Evolutionary conservation across 2,888 invertebrate species (phyloP).

Genomic region (Heliconius charithonia): DNA sequence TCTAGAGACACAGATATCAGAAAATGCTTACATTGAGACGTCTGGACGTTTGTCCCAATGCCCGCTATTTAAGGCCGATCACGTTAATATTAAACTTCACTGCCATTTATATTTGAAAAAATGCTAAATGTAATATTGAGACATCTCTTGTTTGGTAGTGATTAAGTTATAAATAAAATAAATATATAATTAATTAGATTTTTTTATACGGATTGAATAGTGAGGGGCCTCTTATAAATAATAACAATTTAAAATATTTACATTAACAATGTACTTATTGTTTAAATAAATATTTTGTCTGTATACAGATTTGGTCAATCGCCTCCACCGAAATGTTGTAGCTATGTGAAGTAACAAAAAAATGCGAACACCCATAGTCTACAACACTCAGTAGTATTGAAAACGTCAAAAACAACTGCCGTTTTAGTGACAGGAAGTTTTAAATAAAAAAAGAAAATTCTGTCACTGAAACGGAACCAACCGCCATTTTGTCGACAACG

Average conservation of each 20-base stretch:
- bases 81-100: slow-evolving; percentile 16
- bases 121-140: not conserved
- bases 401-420: slow-evolving; percentile 17
- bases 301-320: slow-evolving; percentile 39
- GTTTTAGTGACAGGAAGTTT: not conserved
- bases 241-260: slow-evolving; percentile 40
- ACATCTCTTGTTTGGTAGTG: not conserved
- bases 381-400: slow-evolving; percentile 20
- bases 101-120: slow-evolving; percentile 1
- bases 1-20: slow-evolving; percentile 18
- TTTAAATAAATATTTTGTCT: slow-evolving; percentile 38
- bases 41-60: slow-evolving; percentile 28
- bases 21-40: slow-evolving; percentile 24
- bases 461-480: slow-evolving; percentile 10
- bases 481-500: slow-evolving; percentile 15
- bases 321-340: not conserved
- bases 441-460: not conserved
- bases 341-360: slow-evolving; percentile 14
- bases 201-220: not conserved
- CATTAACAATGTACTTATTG: slow-evolving; percentile 32
- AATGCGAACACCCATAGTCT: slow-evolving; percentile 17
- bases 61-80: slow-evolving; percentile 17
- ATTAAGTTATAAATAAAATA: slow-evolving; percentile 15
- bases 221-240: slow-evolving; percentile 33
- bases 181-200: slow-evolving; percentile 7